Percentiles rank a stretch among this genome's conserved stretches.
Conservation (phyloP, 2,888 invertebrate species). For the Xylocampa areola region DNA sequence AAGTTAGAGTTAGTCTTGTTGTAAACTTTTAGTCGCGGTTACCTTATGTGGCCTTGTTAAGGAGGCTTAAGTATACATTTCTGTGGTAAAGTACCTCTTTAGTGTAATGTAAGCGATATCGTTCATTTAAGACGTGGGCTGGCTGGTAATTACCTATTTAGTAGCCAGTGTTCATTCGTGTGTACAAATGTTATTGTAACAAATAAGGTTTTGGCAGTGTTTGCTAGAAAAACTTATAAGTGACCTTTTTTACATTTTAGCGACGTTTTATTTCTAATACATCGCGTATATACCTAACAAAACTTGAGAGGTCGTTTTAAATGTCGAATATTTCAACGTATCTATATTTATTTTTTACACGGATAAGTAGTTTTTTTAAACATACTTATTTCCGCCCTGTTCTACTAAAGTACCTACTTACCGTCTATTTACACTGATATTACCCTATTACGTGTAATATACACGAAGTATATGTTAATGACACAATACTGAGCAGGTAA, state of each 20-base stretch:
- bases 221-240: too few species aligned
- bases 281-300: too few species aligned
- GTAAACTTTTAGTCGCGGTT: slow-evolving; percentile 33
- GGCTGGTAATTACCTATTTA: slow-evolving; percentile 42
- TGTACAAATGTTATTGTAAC: slow-evolving; percentile 14
- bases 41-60: slow-evolving; percentile 41
- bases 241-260: too few species aligned
- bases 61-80: slow-evolving; percentile 39
- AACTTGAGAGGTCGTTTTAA: too few species aligned
- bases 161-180: slow-evolving; percentile 28
- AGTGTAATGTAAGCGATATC: slow-evolving; percentile 43
- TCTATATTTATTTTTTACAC: too few species aligned
- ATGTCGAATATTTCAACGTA: too few species aligned
- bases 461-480: slow-evolving; percentile 6
- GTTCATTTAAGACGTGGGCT: slow-evolving; percentile 47
- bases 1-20: slow-evolving; percentile 41
- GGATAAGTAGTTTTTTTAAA: too few species aligned
- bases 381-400: too few species aligned
- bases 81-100: slow-evolving; percentile 40
- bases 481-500: slow-evolving; percentile 3
- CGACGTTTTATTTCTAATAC: too few species aligned
- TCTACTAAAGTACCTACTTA: too few species aligned
- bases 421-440: too few species aligned
- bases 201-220: slow-evolving; percentile 13
- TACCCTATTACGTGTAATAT: too few species aligned